Evolutionary conservation across 2,888 invertebrate species (phyloP).

Genomic region (Coleophora flavipennella): DNA sequence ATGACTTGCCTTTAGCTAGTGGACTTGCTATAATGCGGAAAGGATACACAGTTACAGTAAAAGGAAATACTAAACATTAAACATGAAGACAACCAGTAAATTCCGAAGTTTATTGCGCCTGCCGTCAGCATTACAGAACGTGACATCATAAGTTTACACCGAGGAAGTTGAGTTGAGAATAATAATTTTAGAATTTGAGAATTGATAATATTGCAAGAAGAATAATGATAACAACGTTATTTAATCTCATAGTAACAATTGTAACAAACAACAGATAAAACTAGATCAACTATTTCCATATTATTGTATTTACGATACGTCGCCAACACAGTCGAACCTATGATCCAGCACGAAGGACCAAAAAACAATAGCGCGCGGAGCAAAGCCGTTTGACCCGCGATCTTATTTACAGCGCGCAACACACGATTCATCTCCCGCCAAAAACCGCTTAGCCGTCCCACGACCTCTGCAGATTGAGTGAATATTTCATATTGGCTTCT

Average conservation of each 20-base stretch:
- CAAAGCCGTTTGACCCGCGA: slow-evolving; percentile 32
- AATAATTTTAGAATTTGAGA: too few species aligned
- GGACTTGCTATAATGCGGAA: too few species aligned
- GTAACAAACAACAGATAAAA: too few species aligned
- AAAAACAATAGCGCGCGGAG: slow-evolving; percentile 24
- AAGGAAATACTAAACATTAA: slow-evolving; percentile 16
- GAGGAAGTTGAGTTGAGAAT: too few species aligned
- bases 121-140: slow-evolving; percentile 2
- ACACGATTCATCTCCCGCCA: slow-evolving; percentile 22
- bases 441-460: slow-evolving; percentile 3
- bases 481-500: neutral
- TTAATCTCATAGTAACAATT: too few species aligned
- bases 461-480: neutral
- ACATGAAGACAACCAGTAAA: slow-evolving; percentile 29
- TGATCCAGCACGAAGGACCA: slow-evolving; percentile 21
- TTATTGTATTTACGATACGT: too few species aligned
- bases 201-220: too few species aligned
- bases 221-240: too few species aligned
- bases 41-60: too few species aligned
- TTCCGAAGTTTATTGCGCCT: slow-evolving; percentile 29
- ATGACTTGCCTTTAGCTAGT: too few species aligned
- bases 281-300: too few species aligned
- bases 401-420: slow-evolving; percentile 32
- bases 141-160: too few species aligned
- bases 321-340: neutral